phyloP scores from a whole-genome alignment of 2,113 vertebrate species.

The Stomatorhinus ivindoensis region DNA sequence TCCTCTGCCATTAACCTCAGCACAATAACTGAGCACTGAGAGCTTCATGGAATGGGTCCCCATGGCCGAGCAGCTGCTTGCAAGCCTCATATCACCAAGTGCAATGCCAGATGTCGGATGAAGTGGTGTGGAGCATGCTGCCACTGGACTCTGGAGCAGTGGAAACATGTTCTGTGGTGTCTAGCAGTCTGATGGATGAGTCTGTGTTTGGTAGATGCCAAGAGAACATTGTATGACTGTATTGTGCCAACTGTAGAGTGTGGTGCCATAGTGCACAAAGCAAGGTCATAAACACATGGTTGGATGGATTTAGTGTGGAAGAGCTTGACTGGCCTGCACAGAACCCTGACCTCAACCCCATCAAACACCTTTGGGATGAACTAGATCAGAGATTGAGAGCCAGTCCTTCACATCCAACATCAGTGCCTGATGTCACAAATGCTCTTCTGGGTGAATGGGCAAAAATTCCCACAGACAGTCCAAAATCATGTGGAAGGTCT shows the following conservation, averaged over 20 bases:
- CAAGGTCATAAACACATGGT: background rate
- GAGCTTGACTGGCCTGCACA: background rate
- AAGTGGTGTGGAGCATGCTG: background rate
- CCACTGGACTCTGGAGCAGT: background rate
- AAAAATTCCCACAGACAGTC: no score
- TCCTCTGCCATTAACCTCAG: background rate
- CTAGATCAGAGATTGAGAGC: no score
- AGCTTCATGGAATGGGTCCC: background rate
- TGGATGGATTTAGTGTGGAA: background rate
- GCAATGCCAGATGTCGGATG: no score
- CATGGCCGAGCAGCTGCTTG: background rate
- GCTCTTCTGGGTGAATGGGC: no score
- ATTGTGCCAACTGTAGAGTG: background rate
- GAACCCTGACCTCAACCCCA: background rate
- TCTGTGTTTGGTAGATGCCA: background rate
- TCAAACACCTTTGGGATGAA: no score
- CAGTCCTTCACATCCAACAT: no score
- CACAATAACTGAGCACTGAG: background rate
- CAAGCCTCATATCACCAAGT: background rate
- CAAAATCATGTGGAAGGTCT: no score
- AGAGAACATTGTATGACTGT: background rate
- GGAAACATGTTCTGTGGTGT: background rate
- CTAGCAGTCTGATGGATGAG: background rate
- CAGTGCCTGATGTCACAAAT: no score
- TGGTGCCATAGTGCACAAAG: background rate